A percentile compares a stretch with the other conserved stretches of the same genome.
Evolutionary conservation across 1,140 invertebrate genomes (phyloP).

Genomic region (Bradysia coprophila): DNA sequence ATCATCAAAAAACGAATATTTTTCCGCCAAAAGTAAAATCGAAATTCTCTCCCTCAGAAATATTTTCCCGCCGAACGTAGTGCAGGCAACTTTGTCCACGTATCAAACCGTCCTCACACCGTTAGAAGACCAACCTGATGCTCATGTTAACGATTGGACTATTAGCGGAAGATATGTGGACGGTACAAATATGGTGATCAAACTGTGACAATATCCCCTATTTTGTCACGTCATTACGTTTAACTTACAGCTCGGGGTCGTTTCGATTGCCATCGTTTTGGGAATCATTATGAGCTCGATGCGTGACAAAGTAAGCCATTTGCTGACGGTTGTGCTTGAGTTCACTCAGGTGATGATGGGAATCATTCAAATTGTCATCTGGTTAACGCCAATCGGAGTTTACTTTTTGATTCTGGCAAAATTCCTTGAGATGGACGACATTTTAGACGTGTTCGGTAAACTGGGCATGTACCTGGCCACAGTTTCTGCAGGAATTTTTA

Average conservation of each 20-base stretch:
- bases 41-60: no score
- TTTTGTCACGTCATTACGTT: no score
- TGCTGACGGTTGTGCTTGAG: conserved; percentile 37
- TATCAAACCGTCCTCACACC: conserved; percentile 23
- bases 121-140: conserved; percentile 11
- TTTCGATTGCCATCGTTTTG: conserved; percentile 43
- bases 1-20: no score
- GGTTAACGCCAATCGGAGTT: conserved; percentile 67
- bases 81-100: conserved; percentile 38
- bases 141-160: conserved; percentile 30
- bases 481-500: conserved; percentile 53
- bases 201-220: no score
- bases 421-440: conserved; percentile 59
- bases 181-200: conserved; percentile 47
- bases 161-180: conserved; percentile 29
- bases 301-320: conserved; percentile 13
- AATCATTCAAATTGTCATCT: conserved; percentile 53
- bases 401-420: conserved; percentile 63
- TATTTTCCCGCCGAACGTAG: conserved; percentile 59
- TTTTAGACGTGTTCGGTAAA: conserved; percentile 46
- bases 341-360: conserved; percentile 50
- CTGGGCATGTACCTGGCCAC: conserved; percentile 71
- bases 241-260: no score
- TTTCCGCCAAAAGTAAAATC: no score
- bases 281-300: conserved; percentile 46